Conservation (phyloP, 2,888 invertebrate genomes). For the Noctua janthina region DNA sequence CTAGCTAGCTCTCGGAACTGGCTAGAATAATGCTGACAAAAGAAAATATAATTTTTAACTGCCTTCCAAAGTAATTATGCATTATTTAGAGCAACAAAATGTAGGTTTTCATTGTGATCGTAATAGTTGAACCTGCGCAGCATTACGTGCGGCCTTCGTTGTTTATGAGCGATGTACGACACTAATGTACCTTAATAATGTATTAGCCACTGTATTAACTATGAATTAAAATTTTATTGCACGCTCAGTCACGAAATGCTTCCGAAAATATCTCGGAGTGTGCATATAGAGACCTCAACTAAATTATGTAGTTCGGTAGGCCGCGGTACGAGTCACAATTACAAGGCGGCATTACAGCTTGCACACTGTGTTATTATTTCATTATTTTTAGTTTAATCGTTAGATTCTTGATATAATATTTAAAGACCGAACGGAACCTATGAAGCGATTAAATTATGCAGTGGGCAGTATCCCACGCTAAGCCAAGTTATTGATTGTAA, state of each 20-base stretch:
- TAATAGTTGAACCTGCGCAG: conserved; percentile 47
- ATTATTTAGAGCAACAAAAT: conserved; percentile 52
- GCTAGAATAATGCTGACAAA: conserved; percentile 25
- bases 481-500: conserved; percentile 46
- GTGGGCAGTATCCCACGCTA: conserved; percentile 65
- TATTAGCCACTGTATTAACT: conserved; percentile 80
- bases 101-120: conserved; percentile 61
- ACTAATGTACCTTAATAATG: conserved; percentile 80
- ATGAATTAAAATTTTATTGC: conserved; percentile 82
- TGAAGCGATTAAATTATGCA: conserved; percentile 58
- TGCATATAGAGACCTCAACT: conserved; percentile 61
- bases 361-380: conserved; percentile 80
- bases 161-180: conserved; percentile 71
- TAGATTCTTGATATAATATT: conserved; percentile 69
- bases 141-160: conserved; percentile 65
- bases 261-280: conserved; percentile 72
- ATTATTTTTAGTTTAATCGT: conserved; percentile 75
- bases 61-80: conserved; percentile 48
- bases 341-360: conserved; percentile 75
- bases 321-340: conserved; percentile 79
- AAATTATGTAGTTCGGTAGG: conserved; percentile 79
- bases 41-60: conserved; percentile 28
- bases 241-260: conserved; percentile 82
- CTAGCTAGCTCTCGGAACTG: conserved; percentile 40
- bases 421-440: conserved; percentile 69